phyloP scores from a whole-genome alignment of 2,113 vertebrate genomes.

The Montifringilla adamsi region DNA sequence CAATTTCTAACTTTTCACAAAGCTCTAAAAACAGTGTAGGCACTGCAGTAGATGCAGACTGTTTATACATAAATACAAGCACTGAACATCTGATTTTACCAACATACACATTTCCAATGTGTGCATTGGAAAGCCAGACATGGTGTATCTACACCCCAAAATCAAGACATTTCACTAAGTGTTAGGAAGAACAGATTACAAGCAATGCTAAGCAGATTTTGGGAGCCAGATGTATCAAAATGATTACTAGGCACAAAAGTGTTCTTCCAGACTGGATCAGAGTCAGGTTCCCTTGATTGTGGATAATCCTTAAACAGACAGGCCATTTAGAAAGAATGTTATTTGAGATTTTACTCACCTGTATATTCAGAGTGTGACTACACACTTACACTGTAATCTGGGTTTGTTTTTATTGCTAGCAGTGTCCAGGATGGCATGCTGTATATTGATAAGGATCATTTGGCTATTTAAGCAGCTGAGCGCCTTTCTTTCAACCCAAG shows the following conservation, averaged over 20 bases:
- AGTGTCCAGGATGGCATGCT: not conserved
- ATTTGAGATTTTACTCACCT: not conserved
- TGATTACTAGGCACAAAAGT: not conserved
- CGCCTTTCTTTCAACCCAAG: not conserved
- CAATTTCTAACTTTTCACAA: not conserved
- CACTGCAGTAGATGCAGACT: not conserved
- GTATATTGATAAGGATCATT: not conserved
- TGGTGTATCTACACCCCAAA: not conserved
- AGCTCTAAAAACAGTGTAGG: not conserved
- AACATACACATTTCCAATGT: not conserved
- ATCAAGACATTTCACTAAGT: not conserved
- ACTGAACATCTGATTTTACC: not conserved
- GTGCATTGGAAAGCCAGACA: not conserved
- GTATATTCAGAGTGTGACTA: not conserved
- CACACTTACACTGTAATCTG: not conserved
- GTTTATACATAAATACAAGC: conserved; percentile 18
- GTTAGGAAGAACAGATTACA: not conserved
- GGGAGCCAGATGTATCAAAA: not conserved
- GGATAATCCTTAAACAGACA: not conserved
- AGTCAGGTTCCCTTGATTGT: not conserved
- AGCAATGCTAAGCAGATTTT: not conserved
- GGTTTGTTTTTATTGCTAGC: not conserved
- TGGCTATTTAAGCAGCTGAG: not conserved
- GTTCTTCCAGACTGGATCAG: not conserved
- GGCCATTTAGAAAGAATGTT: not conserved